Conservation (phyloP, 2,888 invertebrate genomes). For the Caenorhabditis panamensis region DNA sequence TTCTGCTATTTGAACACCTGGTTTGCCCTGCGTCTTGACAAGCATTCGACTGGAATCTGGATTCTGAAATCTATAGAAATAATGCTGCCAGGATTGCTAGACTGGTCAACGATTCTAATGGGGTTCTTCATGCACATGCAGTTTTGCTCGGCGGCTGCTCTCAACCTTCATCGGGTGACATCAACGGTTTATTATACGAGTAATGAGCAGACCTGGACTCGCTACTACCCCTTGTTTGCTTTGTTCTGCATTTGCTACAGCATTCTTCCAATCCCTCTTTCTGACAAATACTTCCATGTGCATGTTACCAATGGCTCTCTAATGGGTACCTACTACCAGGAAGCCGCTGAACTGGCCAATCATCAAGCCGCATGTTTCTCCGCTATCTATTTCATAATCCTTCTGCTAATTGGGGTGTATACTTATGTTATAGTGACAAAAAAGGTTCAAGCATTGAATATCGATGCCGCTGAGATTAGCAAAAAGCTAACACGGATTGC, state of each 20-base stretch:
- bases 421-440: too few species aligned
- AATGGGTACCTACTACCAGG: neutral
- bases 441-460: too few species aligned
- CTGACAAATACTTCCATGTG: neutral
- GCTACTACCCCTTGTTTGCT: neutral
- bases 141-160: conserved; percentile 17
- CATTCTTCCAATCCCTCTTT: neutral
- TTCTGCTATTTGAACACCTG: conserved; percentile 25
- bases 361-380: too few species aligned
- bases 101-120: neutral
- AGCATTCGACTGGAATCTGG: conserved; percentile 1
- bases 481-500: too few species aligned
- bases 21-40: conserved; percentile 19
- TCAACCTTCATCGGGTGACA: conserved; percentile 30
- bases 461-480: too few species aligned
- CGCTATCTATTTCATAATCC: too few species aligned
- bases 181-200: conserved; percentile 4
- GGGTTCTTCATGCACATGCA: conserved; percentile 47
- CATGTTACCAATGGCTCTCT: neutral
- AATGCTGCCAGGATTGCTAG: neutral
- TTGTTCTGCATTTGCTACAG: neutral
- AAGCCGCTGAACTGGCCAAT: too few species aligned
- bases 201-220: conserved; percentile 12
- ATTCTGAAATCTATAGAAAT: conserved; percentile 10
- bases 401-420: too few species aligned